Conservation (phyloP, 2,113 vertebrate species). For the Ailurus styani region DNA sequence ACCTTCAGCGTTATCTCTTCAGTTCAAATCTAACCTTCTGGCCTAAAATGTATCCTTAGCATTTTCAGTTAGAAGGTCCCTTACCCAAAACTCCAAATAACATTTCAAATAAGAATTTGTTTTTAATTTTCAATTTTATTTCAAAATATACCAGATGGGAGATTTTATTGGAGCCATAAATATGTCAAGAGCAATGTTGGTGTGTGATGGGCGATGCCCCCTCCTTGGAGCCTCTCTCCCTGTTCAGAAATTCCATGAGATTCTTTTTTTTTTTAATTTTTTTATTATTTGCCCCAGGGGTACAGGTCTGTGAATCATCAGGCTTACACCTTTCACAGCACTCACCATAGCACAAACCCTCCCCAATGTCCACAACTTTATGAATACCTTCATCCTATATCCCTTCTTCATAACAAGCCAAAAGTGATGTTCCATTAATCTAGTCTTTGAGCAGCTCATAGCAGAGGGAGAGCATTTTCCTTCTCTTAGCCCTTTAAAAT, state of each 20-base stretch:
- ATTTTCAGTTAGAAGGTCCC: not conserved
- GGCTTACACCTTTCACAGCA: no score
- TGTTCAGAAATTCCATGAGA: constrained; percentile 83
- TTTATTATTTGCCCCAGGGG: no score
- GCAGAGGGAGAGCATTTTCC: not conserved
- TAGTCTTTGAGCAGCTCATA: not conserved
- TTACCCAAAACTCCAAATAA: constrained; percentile 1
- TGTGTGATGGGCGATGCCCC: constrained; percentile 78
- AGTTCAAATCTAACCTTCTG: not conserved
- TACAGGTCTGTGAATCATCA: no score
- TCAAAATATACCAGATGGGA: constrained; percentile 88
- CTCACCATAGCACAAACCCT: no score
- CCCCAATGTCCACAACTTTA: no score
- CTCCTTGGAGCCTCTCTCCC: constrained; percentile 74
- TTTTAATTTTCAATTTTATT: constrained; percentile 88
- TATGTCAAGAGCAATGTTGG: constrained; percentile 84
- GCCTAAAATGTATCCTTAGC: not conserved
- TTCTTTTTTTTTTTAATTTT: no score
- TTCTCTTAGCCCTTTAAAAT: not conserved
- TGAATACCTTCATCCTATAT: not conserved
- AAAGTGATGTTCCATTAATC: not conserved
- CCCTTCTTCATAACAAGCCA: not conserved
- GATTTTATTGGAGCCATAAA: constrained; percentile 87
- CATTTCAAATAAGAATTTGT: not conserved
- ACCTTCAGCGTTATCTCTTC: not conserved